phyloP scores from a whole-genome alignment of 1,140 invertebrate species.

The Tribolium madens region DNA sequence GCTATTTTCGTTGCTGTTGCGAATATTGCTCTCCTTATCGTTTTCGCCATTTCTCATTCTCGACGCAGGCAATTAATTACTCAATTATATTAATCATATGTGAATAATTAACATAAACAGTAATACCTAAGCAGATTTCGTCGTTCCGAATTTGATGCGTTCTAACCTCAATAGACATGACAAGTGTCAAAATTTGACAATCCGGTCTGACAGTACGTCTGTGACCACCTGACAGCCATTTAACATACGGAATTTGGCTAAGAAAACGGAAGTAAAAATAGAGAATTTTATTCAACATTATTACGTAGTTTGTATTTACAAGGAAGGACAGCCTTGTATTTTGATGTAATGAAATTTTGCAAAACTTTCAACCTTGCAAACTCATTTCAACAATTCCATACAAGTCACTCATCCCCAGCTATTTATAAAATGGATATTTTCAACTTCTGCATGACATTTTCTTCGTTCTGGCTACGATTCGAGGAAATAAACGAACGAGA shows the following conservation, averaged over 20 bases:
- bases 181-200: neutral
- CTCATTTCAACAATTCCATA: neutral
- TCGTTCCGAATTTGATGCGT: neutral
- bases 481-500: neutral
- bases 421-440: slow-evolving; percentile 26
- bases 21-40: slow-evolving; percentile 3
- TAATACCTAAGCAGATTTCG: slow-evolving; percentile 1
- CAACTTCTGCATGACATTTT: neutral
- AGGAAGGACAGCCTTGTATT: neutral
- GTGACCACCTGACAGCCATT: neutral
- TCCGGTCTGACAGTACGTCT: no score
- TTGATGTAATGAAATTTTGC: neutral
- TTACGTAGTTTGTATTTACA: neutral
- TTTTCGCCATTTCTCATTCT: slow-evolving; percentile 1
- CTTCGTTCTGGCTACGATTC: neutral
- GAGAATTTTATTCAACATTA: neutral
- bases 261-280: neutral
- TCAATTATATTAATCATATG: neutral
- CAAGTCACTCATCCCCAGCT: slow-evolving; percentile 11
- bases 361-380: slow-evolving; percentile 19
- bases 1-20: neutral
- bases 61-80: neutral
- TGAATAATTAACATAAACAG: slow-evolving; percentile 21
- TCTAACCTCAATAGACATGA: slow-evolving; percentile 15
- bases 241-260: neutral